Conservation (phyloP, 2,113 vertebrate genomes). For the Grammomys dolichurus region DNA sequence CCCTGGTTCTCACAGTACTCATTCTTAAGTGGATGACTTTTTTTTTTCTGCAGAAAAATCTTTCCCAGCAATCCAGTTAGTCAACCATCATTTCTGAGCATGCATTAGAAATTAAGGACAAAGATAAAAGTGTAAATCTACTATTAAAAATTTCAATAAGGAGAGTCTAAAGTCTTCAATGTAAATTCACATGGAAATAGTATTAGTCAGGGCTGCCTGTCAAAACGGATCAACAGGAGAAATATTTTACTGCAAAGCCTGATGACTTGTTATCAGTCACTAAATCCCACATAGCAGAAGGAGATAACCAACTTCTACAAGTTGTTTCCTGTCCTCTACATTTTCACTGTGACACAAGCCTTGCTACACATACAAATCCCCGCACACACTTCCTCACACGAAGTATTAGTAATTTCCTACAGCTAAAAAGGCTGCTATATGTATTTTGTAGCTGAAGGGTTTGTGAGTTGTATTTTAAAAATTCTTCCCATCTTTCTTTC, state of each 20-base stretch:
- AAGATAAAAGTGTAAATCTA: neutral
- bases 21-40: neutral
- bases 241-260: neutral
- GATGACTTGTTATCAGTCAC: neutral
- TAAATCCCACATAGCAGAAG: neutral
- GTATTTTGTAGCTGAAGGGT: neutral
- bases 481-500: neutral
- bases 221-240: neutral
- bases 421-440: neutral
- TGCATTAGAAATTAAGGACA: conserved; percentile 17
- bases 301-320: neutral
- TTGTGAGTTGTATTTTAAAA: neutral
- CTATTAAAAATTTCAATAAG: neutral
- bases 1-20: neutral
- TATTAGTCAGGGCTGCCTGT: neutral
- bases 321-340: neutral
- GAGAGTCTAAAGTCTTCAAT: neutral
- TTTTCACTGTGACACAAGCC: neutral
- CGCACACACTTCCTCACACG: neutral
- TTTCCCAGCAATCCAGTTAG: neutral
- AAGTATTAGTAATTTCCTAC: neutral
- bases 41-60: neutral
- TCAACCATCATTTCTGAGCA: neutral
- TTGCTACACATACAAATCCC: neutral
- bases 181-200: conserved; percentile 12